Percentiles rank a stretch among this genome's conserved stretches.
Conservation (phyloP, 2,888 invertebrate genomes). For the Cosmopolites sordidus region DNA sequence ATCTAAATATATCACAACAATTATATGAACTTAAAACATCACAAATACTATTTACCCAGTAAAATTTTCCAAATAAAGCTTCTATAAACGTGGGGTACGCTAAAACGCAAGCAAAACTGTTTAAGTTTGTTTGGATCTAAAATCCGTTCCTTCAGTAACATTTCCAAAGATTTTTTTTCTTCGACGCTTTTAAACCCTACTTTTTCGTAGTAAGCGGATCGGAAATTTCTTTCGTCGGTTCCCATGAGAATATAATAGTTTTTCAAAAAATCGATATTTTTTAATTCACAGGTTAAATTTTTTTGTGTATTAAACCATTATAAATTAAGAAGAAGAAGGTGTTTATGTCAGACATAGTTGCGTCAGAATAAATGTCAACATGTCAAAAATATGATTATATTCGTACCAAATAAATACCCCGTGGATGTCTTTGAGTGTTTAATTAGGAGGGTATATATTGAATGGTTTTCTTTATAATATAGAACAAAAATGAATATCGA, state of each 20-base stretch:
- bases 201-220: conserved; percentile 79
- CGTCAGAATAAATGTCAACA: too few relatives aligned
- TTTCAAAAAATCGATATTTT: not conserved
- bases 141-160: conserved; percentile 79
- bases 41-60: conserved; percentile 55
- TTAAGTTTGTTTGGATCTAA: conserved; percentile 74
- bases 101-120: conserved; percentile 80
- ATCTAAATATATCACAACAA: conserved; percentile 50
- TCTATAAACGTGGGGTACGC: conserved; percentile 77
- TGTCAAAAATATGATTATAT: too few relatives aligned
- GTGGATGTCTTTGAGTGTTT: too few relatives aligned
- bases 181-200: conserved; percentile 88
- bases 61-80: conserved; percentile 82
- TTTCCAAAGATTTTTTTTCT: conserved; percentile 86
- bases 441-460: too few relatives aligned
- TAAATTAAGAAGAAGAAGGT: too few relatives aligned
- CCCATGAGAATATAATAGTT: too few relatives aligned
- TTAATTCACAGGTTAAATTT: not conserved
- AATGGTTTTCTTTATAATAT: too few relatives aligned
- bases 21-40: conserved; percentile 5
- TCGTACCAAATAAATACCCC: too few relatives aligned
- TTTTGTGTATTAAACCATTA: too few relatives aligned
- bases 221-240: conserved; percentile 74
- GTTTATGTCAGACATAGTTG: too few relatives aligned
- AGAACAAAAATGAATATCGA: not conserved